Evolutionary conservation across 2,113 vertebrate species (phyloP).

Genomic region (Mustelus asterias): DNA sequence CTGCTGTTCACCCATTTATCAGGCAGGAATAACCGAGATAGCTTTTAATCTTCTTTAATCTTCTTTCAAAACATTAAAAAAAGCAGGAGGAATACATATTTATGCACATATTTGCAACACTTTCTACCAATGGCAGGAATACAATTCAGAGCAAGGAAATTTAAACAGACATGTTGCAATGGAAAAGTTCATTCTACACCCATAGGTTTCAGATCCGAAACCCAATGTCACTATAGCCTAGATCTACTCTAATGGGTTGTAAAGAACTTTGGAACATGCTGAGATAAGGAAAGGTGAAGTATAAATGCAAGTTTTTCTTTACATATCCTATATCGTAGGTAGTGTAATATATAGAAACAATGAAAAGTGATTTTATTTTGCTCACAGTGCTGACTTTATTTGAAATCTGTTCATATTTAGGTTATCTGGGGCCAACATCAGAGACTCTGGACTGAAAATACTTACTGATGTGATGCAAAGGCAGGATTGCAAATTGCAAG

Average conservation of each 20-base stretch:
- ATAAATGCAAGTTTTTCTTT: not conserved
- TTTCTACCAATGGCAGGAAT: not conserved
- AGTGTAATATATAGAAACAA: not conserved
- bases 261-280: not conserved
- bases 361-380: not conserved
- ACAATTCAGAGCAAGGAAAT: not conserved
- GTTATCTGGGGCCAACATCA: slow-evolving; percentile 27
- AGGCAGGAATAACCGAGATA: not conserved
- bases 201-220: not conserved
- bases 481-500: slow-evolving; percentile 1
- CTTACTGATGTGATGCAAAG: slow-evolving; percentile 21
- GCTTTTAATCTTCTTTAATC: not conserved
- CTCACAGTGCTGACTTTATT: not conserved
- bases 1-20: not conserved
- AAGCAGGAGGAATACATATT: too few relatives aligned
- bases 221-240: not conserved
- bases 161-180: not conserved
- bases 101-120: not conserved
- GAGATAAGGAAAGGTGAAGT: too few relatives aligned
- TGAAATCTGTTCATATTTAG: slow-evolving; percentile 10
- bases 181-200: not conserved
- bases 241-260: not conserved
- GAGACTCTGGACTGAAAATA: slow-evolving; percentile 1
- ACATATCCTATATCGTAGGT: not conserved
- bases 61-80: not conserved